Conservation (phyloP, 2,888 invertebrate genomes). For the Gnatocerus cornutus region DNA sequence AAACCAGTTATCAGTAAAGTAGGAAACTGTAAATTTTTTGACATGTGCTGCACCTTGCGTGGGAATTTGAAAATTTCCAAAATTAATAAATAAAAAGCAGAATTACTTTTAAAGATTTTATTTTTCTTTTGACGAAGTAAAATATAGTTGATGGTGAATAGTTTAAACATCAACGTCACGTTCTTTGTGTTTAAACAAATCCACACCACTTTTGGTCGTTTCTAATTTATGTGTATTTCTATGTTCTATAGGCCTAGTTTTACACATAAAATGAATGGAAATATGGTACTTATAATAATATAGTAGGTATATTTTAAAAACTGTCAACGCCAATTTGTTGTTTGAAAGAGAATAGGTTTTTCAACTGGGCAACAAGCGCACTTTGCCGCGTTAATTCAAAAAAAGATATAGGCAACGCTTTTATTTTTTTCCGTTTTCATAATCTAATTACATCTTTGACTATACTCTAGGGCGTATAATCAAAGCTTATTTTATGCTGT, state of each 20-base stretch:
- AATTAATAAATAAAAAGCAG: neutral
- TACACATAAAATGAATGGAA: constrained; percentile 44
- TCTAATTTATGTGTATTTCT: constrained; percentile 43
- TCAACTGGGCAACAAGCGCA: constrained; percentile 47
- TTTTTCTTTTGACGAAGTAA: constrained; percentile 46
- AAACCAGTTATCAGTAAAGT: neutral
- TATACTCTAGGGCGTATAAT: constrained; percentile 47
- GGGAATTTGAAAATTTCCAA: no score
- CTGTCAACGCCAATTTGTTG: constrained; percentile 41
- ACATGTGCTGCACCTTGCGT: no score
- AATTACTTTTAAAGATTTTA: constrained; percentile 27
- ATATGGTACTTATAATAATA: constrained; percentile 29
- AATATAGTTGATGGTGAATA: constrained; percentile 34
- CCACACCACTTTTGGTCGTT: constrained; percentile 38
- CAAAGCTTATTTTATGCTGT: constrained; percentile 49
- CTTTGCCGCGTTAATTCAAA: constrained; percentile 44
- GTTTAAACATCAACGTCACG: neutral
- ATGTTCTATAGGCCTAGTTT: constrained; percentile 44
- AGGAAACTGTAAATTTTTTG: constrained; percentile 1
- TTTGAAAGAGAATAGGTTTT: constrained; percentile 30
- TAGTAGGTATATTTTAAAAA: constrained; percentile 35
- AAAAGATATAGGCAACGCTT: constrained; percentile 42
- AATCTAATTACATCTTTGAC: constrained; percentile 39
- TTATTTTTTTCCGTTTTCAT: constrained; percentile 32
- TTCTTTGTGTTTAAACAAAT: constrained; percentile 17